Base-by-base conservation (phyloP, 2,113 vertebrate genomes). In the Echinops telfairi region DNA sequence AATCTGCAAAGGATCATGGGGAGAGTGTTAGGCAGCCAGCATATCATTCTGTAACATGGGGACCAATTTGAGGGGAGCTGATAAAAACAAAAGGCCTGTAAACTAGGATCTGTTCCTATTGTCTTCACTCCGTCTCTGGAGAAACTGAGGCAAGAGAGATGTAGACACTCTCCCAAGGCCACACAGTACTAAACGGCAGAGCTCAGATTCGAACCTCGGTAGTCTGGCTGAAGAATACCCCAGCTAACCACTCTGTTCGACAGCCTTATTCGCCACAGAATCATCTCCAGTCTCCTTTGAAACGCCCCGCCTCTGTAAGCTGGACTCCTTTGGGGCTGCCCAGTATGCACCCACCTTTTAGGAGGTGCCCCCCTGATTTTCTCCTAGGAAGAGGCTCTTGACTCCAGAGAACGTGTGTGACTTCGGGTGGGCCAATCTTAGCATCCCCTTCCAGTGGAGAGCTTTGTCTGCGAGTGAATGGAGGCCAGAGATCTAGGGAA, bases 61-160 rank as follows among this genome's bases (percentile, higher is more conserved):
- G n/a, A 19, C 31, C 17, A 29, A 36, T 17, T n/a, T 71, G 31
- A 6, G n/a, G 70, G n/a, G 17, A 71, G n/a, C 70, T 33, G 14
- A 33, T 17, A 33, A 71, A 81, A 33, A 11, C 27, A 62, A 76
- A 86, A 85, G 5, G 68, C 16, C 11, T 40, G 68, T 73, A 20
- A 31, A 10, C 75, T 20, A 58, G 38, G 58, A 89, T 29, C 77
- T 85, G 57, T 17, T 90, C 43, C n/a, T 53, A 1, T 47, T 22
- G 57, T 77, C n/a, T 70, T 86, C 16, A 47, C 76, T 86, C 76
- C 71, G 47, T 19, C 57, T 31, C 23, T 38, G 57, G 80, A 36
- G 76, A 76, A 68, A 53, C 11, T 70, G 84, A 90, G 33, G 36
- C 85, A 19, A 66, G 82, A 89, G 31, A 84, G 75, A 7, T 87